Evolutionary conservation across 2,888 invertebrate genomes (phyloP), one percentile per base, ranked within the genome.

Genomic region (Nasonovia ribisnigri): DNA sequence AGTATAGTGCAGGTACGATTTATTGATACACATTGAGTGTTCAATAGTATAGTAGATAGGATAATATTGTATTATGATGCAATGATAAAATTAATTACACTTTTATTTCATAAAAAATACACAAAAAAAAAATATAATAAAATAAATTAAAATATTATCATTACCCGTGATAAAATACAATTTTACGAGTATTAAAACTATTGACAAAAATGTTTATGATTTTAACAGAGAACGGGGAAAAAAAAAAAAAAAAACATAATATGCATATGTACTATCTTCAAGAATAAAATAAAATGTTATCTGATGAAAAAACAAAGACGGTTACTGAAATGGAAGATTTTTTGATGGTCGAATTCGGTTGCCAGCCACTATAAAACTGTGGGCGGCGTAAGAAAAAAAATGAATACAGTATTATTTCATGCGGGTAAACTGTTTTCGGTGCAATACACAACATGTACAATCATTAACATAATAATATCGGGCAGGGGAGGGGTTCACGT

Each of bases 81-180:
- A 51, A 67, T 51, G 29, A 67, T 42, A 88, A 26, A 77, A 89
- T 90, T 43, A 90, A 90, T 86, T 86, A 67, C 42, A 67, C 5
- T 86, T 93, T 93, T 93, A 93, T 87, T 93, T 60, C 67, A 90
- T 93, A 93, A 93, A 93, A 93, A 90, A 90, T 90, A 86, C 90
- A 90, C 84, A 86, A n/a, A 48, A 91, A 89, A 93, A 57, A 57
- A 60, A 90, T 29, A 67, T 51, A 42, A 89, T 77, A 88, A 90
- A 93, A 93, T 90, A 90, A 92, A 89, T 87, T 88, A 88, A 54
- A 88, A 54, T 6, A 43, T 29, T 16, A 84, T 93, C 10, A 77
- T 60, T 20, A 77, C 77, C 77, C 36, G 77, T 77, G 26, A 57
- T 46, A 89, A 60, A 43, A 90, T 48, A 36, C 10, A 48, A 36